A percentile compares a stretch with the other conserved stretches of the same genome.
phyloP scores from a whole-genome alignment of 2,888 invertebrate genomes.

The Horisme vitalbata region DNA sequence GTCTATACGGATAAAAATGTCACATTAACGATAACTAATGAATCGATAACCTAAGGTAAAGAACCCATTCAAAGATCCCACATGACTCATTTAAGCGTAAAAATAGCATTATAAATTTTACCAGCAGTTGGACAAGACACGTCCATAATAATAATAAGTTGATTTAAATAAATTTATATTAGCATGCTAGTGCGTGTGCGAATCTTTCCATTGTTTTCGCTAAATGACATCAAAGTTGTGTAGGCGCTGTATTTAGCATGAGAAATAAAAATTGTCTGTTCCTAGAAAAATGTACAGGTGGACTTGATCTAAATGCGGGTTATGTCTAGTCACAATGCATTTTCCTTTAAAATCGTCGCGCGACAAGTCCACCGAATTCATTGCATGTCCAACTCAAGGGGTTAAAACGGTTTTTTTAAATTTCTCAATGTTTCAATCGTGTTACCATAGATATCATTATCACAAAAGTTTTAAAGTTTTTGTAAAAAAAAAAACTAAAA shows the following conservation, averaged over 20 bases:
- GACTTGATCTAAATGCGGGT: constrained; percentile 30
- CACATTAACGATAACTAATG: constrained; percentile 45
- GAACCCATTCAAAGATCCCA: constrained; percentile 64
- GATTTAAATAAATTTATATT: constrained; percentile 76
- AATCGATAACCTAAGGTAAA: constrained; percentile 54
- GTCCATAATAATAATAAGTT: constrained; percentile 76
- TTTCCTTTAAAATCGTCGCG: constrained; percentile 13
- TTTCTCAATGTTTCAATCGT: background rate
- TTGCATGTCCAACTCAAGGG: too few relatives aligned
- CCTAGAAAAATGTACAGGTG: constrained; percentile 63
- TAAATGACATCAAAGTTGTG: constrained; percentile 82
- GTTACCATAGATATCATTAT: too few relatives aligned
- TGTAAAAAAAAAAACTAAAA: too few relatives aligned
- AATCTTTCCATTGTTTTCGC: constrained; percentile 81
- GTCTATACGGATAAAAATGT: constrained; percentile 26
- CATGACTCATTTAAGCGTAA: constrained; percentile 74
- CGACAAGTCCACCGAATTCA: too few relatives aligned
- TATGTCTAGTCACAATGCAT: constrained; percentile 21
- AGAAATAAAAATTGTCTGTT: constrained; percentile 67
- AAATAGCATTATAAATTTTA: constrained; percentile 78
- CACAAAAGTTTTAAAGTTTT: too few relatives aligned
- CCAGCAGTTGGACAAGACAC: constrained; percentile 67
- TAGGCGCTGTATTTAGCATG: constrained; percentile 72
- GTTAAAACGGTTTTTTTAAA: background rate
- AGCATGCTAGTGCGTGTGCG: constrained; percentile 64